A percentile compares a stretch with the other conserved stretches of the same genome.
phyloP scores from a whole-genome alignment of 2,888 invertebrate species.

The Rhyacophila evoluta region DNA sequence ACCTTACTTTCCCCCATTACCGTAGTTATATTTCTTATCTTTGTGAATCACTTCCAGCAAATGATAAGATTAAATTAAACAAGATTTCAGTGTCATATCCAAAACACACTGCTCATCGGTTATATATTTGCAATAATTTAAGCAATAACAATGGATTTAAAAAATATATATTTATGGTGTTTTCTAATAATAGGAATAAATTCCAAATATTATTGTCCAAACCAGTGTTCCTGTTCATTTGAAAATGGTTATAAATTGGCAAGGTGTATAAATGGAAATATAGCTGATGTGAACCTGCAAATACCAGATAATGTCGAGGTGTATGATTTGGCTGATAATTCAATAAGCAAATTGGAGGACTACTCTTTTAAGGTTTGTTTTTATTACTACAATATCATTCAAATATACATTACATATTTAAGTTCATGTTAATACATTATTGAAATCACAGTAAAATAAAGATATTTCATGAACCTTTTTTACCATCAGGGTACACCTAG shows the following conservation, averaged over 20 bases:
- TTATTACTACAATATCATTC: neutral
- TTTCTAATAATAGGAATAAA: neutral
- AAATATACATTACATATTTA: no score
- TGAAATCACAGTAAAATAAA: no score
- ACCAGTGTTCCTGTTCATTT: slow-evolving; percentile 70
- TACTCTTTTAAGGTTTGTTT: slow-evolving; percentile 70
- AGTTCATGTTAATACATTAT: no score
- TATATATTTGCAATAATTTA: neutral
- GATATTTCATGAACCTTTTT: no score
- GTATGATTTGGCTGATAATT: slow-evolving; percentile 73
- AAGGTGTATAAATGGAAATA: slow-evolving; percentile 70
- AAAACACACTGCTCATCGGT: neutral
- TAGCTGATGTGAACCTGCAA: slow-evolving; percentile 71
- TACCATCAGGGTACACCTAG: no score
- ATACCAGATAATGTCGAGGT: slow-evolving; percentile 72
- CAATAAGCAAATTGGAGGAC: slow-evolving; percentile 72
- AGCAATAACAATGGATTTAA: neutral
- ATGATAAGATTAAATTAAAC: neutral
- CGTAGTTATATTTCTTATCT: neutral
- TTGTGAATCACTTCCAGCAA: neutral
- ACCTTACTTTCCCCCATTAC: neutral
- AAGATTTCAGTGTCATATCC: neutral
- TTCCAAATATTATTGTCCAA: slow-evolving; percentile 62
- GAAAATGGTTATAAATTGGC: slow-evolving; percentile 67
- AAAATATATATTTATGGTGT: neutral